Conservation (phyloP, 2,888 invertebrate genomes). For the Embidobia sp. region DNA sequence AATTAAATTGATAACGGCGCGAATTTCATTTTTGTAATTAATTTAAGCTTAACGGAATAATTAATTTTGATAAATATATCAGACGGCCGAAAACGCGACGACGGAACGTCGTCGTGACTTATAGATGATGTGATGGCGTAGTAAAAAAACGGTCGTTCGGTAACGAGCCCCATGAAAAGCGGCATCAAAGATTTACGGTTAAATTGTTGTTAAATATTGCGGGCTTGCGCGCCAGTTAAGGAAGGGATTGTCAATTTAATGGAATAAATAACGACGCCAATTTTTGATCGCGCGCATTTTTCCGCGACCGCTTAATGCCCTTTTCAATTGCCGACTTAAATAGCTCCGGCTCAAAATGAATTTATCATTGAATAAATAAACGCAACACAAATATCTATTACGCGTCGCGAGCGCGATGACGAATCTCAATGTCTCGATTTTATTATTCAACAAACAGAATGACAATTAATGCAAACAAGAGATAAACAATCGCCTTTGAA, state of each 20-base stretch:
- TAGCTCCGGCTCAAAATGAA: conserved; percentile 48
- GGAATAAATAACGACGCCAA: conserved; percentile 54
- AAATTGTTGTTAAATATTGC: conserved; percentile 48
- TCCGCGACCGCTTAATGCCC: conserved; percentile 33
- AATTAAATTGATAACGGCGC: conserved; percentile 51
- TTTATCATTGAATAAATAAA: conserved; percentile 60
- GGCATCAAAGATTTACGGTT: conserved; percentile 28
- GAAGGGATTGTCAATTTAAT: conserved; percentile 37
- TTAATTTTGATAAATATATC: conserved; percentile 55
- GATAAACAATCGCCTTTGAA: conserved; percentile 58
- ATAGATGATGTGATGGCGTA: conserved; percentile 33
- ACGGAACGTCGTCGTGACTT: conserved; percentile 23
- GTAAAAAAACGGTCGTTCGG: conserved; percentile 37
- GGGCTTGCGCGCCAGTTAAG: not conserved
- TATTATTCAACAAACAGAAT: conserved; percentile 61
- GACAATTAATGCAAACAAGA: conserved; percentile 59
- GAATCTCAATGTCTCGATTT: conserved; percentile 59
- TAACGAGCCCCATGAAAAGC: conserved; percentile 26
- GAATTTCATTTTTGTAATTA: conserved; percentile 44
- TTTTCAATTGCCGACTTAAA: conserved; percentile 45
- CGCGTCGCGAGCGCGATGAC: conserved; percentile 53
- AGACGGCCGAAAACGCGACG: conserved; percentile 19
- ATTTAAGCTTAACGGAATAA: conserved; percentile 50
- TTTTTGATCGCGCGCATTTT: conserved; percentile 41
- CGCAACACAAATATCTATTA: conserved; percentile 53